Evolutionary conservation across 1,140 invertebrate genomes (phyloP).

Genomic region (Drosophila seguyi): DNA sequence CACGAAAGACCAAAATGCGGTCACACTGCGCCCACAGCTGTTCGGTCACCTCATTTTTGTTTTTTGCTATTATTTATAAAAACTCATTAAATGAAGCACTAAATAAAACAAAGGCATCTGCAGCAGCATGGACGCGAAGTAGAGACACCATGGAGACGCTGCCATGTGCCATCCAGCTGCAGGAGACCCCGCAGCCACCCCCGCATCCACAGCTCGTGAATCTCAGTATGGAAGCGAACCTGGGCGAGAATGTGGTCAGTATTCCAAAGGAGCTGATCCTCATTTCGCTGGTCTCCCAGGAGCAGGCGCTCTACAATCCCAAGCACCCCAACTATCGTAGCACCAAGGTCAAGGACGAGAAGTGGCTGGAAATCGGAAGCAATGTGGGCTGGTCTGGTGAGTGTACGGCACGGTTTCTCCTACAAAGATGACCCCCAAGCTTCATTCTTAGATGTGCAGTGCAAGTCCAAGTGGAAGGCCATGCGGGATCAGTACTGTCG

Average conservation of each 20-base stretch:
- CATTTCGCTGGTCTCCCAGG: slow-evolving; percentile 75
- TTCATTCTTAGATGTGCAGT: slow-evolving; percentile 54
- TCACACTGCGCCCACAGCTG: slow-evolving; percentile 41
- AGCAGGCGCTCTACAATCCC: slow-evolving; percentile 78
- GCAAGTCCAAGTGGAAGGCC: slow-evolving; percentile 82
- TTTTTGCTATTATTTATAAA: slow-evolving; percentile 50
- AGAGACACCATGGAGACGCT: slow-evolving; percentile 57
- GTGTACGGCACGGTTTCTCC: neutral
- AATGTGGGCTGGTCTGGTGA: slow-evolving; percentile 77
- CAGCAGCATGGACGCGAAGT: slow-evolving; percentile 35
- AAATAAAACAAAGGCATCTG: slow-evolving; percentile 13
- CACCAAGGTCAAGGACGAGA: slow-evolving; percentile 73
- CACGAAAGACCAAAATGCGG: neutral
- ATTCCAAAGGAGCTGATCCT: slow-evolving; percentile 74
- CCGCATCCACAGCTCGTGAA: slow-evolving; percentile 51
- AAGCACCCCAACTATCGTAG: slow-evolving; percentile 78
- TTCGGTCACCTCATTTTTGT: slow-evolving; percentile 57
- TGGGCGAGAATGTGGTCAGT: slow-evolving; percentile 59
- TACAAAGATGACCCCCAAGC: neutral
- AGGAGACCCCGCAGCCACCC: slow-evolving; percentile 52
- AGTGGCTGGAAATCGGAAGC: slow-evolving; percentile 75
- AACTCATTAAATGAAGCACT: slow-evolving; percentile 29
- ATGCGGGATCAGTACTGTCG: slow-evolving; percentile 82
- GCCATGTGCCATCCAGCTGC: slow-evolving; percentile 54
- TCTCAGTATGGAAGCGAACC: slow-evolving; percentile 49